Percentiles rank a stretch among this genome's conserved stretches.
These are phyloP conservation scores for Eleutherodactylus coqui DNA, from an alignment of 2,797 vertebrate genomes.

Conservation along the genomic window DNA sequence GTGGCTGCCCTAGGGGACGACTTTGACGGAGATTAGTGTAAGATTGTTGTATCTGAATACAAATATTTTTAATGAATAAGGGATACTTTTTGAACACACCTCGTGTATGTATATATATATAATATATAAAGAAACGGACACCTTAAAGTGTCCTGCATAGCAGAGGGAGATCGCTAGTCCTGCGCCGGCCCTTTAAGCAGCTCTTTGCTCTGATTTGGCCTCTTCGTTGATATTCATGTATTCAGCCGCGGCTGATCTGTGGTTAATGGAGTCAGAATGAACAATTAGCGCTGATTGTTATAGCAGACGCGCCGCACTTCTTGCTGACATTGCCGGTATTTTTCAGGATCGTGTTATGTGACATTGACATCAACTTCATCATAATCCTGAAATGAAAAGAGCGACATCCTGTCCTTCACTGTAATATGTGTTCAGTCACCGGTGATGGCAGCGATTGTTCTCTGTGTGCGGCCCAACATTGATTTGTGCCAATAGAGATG, in stretches of 20 bases:
- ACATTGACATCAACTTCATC: conserved; percentile 64
- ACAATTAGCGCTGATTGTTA: conserved; percentile 74
- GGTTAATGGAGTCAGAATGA: conserved; percentile 74
- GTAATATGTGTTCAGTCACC: too few species aligned
- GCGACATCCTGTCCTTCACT: background rate
- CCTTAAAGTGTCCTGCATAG: too few species aligned
- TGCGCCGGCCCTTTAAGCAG: too few species aligned
- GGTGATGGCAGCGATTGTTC: conserved; percentile 22
- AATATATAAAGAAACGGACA: too few species aligned
- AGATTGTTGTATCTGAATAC: too few species aligned
- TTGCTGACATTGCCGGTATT: conserved; percentile 63
- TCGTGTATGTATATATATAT: too few species aligned
- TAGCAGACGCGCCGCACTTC: conserved; percentile 70
- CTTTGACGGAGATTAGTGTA: too few species aligned
- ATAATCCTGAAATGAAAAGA: conserved; percentile 44
- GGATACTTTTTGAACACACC: too few species aligned
- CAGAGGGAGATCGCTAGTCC: too few species aligned
- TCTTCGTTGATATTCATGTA: conserved; percentile 73
- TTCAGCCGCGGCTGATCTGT: conserved; percentile 73
- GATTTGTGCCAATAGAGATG: background rate
- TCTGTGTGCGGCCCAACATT: background rate
- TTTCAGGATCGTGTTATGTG: conserved; percentile 49
- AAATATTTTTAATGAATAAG: too few species aligned
- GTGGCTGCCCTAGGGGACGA: too few species aligned
- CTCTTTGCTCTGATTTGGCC: conserved; percentile 66